Evolutionary conservation across 2,888 invertebrate species (phyloP).

Genomic region (Rhyacophila evoluta): DNA sequence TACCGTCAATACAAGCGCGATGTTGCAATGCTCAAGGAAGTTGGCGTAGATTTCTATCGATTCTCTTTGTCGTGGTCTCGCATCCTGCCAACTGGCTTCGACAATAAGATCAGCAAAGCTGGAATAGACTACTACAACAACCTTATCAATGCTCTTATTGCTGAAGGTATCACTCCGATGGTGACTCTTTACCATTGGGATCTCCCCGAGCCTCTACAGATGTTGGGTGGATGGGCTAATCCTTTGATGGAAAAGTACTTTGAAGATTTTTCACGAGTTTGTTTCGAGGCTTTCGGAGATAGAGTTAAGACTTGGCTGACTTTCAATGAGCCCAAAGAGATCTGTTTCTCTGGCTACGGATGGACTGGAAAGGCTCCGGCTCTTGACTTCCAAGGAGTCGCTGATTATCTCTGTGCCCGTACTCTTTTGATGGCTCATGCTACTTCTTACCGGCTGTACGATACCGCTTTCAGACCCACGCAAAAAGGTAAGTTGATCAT

Average conservation of each 20-base stretch:
- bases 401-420: slow-evolving; percentile 74
- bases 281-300: slow-evolving; percentile 66
- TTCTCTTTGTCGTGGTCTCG: slow-evolving; percentile 78
- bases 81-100: slow-evolving; percentile 73
- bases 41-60: slow-evolving; percentile 72
- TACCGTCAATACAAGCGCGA: slow-evolving; percentile 75
- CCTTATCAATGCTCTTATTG: slow-evolving; percentile 71
- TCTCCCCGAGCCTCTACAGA: slow-evolving; percentile 73
- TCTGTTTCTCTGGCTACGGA: slow-evolving; percentile 69
- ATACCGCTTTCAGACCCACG: slow-evolving; percentile 63
- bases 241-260: slow-evolving; percentile 72
- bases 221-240: slow-evolving; percentile 76
- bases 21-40: slow-evolving; percentile 67
- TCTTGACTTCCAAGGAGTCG: slow-evolving; percentile 66
- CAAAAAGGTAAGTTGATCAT: slow-evolving; percentile 57
- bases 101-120: slow-evolving; percentile 56
- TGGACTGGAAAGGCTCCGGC: slow-evolving; percentile 68
- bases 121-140: slow-evolving; percentile 73
- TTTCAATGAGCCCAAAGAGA: slow-evolving; percentile 73
- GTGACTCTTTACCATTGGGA: slow-evolving; percentile 79
- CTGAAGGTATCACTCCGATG: slow-evolving; percentile 70
- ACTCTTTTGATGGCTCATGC: slow-evolving; percentile 76
- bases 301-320: slow-evolving; percentile 72
- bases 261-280: slow-evolving; percentile 71
- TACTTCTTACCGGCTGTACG: slow-evolving; percentile 71